Evolutionary conservation across 2,888 invertebrate genomes (phyloP).

Genomic region (Melitaea athalia): DNA sequence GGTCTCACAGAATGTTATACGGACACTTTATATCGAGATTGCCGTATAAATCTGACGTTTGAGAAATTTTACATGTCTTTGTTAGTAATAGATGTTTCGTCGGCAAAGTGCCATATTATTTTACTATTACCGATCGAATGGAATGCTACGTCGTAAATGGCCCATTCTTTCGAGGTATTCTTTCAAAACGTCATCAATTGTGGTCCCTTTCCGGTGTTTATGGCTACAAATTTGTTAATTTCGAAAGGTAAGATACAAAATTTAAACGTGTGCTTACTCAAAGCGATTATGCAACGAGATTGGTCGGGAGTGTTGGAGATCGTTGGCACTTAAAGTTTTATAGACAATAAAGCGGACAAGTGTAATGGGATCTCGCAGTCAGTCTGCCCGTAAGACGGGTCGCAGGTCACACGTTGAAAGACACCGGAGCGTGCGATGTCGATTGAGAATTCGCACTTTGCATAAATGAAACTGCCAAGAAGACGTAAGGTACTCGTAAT

Average conservation of each 20-base stretch:
- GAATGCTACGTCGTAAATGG: constrained; percentile 67
- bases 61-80: constrained; percentile 77
- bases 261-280: constrained; percentile 40
- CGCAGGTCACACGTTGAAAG: constrained; percentile 56
- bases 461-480: constrained; percentile 35
- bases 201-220: constrained; percentile 48
- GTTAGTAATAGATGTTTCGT: constrained; percentile 69
- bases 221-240: constrained; percentile 42
- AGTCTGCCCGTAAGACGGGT: constrained; percentile 57
- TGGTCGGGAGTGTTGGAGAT: constrained; percentile 48
- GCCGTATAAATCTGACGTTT: constrained; percentile 73
- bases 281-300: constrained; percentile 39
- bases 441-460: constrained; percentile 40
- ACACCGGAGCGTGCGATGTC: constrained; percentile 40
- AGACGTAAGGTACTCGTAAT: constrained; percentile 11
- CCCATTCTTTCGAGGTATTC: constrained; percentile 58
- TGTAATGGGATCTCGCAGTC: constrained; percentile 68
- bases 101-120: constrained; percentile 64
- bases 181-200: constrained; percentile 49
- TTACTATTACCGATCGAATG: constrained; percentile 57
- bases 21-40: constrained; percentile 57
- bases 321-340: constrained; percentile 69
- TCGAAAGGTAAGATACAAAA: constrained; percentile 39
- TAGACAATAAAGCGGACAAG: constrained; percentile 70
- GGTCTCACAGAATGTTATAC: constrained; percentile 60